Base-by-base conservation (phyloP, 2,797 vertebrate genomes). In the Anableps anableps region DNA sequence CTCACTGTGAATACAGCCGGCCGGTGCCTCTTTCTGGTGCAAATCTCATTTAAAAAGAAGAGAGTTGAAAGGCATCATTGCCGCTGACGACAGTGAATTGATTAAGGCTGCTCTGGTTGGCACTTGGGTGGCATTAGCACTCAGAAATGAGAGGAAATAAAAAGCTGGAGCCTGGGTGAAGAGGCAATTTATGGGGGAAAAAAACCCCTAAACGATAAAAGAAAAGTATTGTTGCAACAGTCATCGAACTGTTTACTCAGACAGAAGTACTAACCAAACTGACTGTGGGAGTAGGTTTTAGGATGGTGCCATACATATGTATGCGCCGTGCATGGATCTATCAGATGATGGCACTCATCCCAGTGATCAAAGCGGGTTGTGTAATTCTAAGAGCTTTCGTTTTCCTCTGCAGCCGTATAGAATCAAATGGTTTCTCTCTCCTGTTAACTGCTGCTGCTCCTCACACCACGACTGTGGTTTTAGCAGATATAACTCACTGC, bases 291-390 rank as follows among this genome's bases (percentile, higher is more conserved):
- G 79, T 50, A 36, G 41, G 31, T 80, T 85, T 80, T 34, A 23
- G 60, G 79, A 47, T 17, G 4, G 1, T 62, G 29, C 23, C 79
- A 76, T 71, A 8, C 64, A 76, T 51, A 72, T 76, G 26, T 48
- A 48, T 26, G n/a, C 41, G 21, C 14, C 1, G 10, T 1, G 48
- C 73, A 45, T 26, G 23, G 75, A 80, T 83, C 84, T 80, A 80
- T 85, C 47, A 58, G 82, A 88, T 51, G 85, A 83, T 82, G 88
- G 79, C 88, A 83, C 73, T 93, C 80, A 88, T 92, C 82, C 85
- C 80, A 75, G n/a, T 85, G 89, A 92, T 93, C 90, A 93, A 92
- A 94, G 90, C 84, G 2, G 16, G 77, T 72, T 31, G 38, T 77
- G 66, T 86, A 88, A 88, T 82, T 77, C 85, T 79, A 31, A 81